phyloP scores from a whole-genome alignment of 2,113 vertebrate species.

The Lamprologus ornatipinnis region DNA sequence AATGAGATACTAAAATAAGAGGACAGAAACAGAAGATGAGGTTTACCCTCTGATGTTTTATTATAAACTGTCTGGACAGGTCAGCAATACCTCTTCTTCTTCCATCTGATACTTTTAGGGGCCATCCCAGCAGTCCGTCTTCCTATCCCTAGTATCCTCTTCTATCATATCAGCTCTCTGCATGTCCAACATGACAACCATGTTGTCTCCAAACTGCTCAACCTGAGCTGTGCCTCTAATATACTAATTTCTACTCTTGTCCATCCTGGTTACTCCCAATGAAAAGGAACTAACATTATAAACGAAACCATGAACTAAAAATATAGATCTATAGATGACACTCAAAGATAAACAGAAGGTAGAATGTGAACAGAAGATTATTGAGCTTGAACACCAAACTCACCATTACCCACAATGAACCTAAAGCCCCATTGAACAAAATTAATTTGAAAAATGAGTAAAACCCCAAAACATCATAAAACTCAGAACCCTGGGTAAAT shows the following conservation, averaged over 20 bases:
- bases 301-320: not conserved
- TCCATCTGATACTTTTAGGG: not conserved
- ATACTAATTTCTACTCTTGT: not conserved
- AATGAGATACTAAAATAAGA: not conserved
- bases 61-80: not conserved
- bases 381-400: not conserved
- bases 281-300: not conserved
- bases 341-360: not conserved
- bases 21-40: not conserved
- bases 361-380: not conserved
- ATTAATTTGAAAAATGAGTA: not conserved
- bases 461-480: not conserved
- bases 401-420: fast-evolving
- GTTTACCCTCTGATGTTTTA: not conserved
- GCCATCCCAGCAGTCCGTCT: not conserved
- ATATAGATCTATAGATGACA: not conserved
- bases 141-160: not conserved
- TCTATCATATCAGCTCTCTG: not conserved
- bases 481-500: fast-evolving
- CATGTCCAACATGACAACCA: not conserved
- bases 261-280: not conserved
- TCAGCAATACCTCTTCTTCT: not conserved
- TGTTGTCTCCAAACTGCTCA: not conserved
- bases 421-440: not conserved
- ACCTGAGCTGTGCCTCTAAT: not conserved